phyloP scores from a whole-genome alignment of 2,797 vertebrate species.

The Miichthys miiuy region DNA sequence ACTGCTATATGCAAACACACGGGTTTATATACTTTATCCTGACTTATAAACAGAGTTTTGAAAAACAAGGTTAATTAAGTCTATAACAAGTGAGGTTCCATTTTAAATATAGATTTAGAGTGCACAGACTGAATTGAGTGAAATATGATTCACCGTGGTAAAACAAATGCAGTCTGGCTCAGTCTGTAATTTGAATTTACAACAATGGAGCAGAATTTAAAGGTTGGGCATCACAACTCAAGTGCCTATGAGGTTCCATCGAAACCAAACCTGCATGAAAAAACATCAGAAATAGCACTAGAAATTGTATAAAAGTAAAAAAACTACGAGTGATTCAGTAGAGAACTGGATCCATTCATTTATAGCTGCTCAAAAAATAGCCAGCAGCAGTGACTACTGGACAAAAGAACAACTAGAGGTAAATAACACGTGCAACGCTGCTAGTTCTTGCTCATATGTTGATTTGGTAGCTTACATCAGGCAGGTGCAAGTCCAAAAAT shows the following conservation, averaged over 20 bases:
- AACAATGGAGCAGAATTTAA: conserved; percentile 4
- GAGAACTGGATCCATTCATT: not conserved
- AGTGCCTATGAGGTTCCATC: not conserved
- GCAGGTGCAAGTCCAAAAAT: not conserved
- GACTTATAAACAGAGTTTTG: not conserved
- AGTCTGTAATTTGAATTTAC: not conserved
- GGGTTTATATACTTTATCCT: not conserved
- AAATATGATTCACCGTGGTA: not conserved
- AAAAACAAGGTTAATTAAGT: not conserved
- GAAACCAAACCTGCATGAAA: not conserved
- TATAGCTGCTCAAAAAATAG: not conserved
- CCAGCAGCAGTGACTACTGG: not conserved
- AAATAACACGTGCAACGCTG: not conserved
- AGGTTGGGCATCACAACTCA: not conserved
- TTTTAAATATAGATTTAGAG: not conserved
- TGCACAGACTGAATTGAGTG: not conserved
- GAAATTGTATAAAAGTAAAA: not conserved
- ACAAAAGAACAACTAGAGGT: not conserved
- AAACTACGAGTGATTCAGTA: not conserved
- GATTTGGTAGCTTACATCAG: not conserved
- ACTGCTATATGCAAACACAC: not conserved
- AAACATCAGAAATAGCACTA: not conserved
- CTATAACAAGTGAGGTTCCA: not conserved
- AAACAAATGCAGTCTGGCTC: conserved; percentile 2
- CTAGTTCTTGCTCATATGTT: not conserved